phyloP scores from a whole-genome alignment of 2,113 vertebrate species.

The Podocnemis expansa region DNA sequence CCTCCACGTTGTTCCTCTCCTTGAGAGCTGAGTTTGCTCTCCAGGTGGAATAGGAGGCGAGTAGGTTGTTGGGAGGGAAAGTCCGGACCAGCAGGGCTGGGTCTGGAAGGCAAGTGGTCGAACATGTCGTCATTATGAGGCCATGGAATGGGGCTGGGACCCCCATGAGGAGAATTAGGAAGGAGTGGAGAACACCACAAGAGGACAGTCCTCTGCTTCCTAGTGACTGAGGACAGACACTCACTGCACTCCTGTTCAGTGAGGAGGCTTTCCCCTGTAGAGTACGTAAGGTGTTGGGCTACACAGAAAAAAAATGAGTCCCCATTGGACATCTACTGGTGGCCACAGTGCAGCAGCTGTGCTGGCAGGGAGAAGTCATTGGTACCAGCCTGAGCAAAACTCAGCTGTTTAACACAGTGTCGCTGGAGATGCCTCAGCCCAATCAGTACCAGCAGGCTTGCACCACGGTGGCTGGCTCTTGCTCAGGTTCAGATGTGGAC shows the following conservation, averaged over 20 bases:
- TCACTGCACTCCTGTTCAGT: neutral
- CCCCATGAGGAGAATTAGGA: neutral
- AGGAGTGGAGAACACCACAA: neutral
- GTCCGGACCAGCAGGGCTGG: neutral
- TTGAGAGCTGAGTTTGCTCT: neutral
- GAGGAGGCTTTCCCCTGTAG: neutral
- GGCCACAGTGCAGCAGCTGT: neutral
- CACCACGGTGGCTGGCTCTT: no score
- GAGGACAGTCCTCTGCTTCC: neutral
- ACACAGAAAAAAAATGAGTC: neutral
- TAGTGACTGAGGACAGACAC: neutral
- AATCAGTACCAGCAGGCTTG: rapidly evolving
- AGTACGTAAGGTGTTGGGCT: no score
- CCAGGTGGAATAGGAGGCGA: neutral
- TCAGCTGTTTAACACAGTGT: neutral
- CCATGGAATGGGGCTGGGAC: neutral
- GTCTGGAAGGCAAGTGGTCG: neutral
- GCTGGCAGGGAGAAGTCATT: neutral
- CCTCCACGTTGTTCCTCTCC: neutral
- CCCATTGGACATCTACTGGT: neutral
- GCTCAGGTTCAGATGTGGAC: neutral
- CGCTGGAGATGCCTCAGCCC: rapidly evolving
- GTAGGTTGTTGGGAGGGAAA: neutral
- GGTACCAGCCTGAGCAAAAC: neutral
- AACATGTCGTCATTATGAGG: neutral